These are phyloP conservation scores for Halcyon malimbica DNA, from an alignment of 2,113 vertebrate genomes.

Conservation along the genomic window DNA sequence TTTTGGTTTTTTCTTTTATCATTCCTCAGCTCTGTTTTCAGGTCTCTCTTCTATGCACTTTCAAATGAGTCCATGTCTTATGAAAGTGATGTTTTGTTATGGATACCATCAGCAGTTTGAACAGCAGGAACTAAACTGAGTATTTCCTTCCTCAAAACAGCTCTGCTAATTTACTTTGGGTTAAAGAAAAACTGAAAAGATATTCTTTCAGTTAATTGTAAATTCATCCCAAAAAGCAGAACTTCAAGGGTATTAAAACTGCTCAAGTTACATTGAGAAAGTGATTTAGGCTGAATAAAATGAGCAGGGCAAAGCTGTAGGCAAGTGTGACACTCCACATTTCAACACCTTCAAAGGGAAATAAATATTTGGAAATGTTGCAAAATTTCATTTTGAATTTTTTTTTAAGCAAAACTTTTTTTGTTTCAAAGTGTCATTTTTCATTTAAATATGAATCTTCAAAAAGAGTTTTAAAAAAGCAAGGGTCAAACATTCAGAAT, in stretches of 20 bases:
- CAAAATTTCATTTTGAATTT: conserved; percentile 2
- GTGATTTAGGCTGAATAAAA: background rate
- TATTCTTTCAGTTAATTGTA: background rate
- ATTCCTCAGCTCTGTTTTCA: conserved; percentile 38
- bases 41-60: background rate
- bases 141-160: conserved; percentile 19
- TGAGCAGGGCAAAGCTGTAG: conserved; percentile 13
- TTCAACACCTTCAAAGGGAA: conserved; percentile 17
- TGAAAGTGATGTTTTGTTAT: conserved; percentile 20
- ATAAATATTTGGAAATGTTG: conserved; percentile 31
- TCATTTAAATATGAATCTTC: background rate
- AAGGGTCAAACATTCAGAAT: background rate
- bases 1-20: conserved; percentile 12
- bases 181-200: background rate
- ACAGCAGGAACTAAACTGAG: conserved; percentile 4
- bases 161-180: conserved; percentile 21
- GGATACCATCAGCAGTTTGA: conserved; percentile 22
- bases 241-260: conserved; percentile 7
- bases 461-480: background rate
- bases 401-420: background rate
- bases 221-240: conserved; percentile 7
- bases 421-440: background rate
- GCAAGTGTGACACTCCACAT: background rate
- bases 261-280: background rate
- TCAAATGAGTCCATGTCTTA: conserved; percentile 1